Conservation (phyloP, 2,888 invertebrate species). For the Ischnus inquisitorius region DNA sequence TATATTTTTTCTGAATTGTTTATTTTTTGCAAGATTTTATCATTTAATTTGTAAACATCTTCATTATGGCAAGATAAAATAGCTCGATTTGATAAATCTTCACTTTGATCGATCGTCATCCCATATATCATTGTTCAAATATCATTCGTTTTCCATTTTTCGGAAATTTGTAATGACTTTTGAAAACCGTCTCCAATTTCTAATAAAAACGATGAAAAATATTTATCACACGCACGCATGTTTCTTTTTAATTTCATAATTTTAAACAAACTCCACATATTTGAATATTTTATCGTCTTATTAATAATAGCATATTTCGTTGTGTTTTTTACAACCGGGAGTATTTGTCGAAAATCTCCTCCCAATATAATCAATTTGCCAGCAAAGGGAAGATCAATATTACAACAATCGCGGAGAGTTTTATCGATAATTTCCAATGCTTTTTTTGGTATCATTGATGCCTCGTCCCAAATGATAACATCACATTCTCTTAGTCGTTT, state of each 20-base stretch:
- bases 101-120: neutral
- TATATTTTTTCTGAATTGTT: neutral
- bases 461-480: conserved; percentile 44
- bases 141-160: conserved; percentile 11
- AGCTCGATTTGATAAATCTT: conserved; percentile 29
- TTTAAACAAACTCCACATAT: conserved; percentile 18
- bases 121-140: conserved; percentile 21
- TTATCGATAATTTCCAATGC: conserved; percentile 44
- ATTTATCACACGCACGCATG: conserved; percentile 19
- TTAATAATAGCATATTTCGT: conserved; percentile 22
- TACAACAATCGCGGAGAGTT: conserved; percentile 41
- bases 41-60: neutral
- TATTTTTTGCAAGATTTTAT: neutral
- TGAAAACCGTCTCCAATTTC: conserved; percentile 33
- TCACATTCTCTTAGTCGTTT: conserved; percentile 22
- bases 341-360: conserved; percentile 45
- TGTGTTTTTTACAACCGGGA: conserved; percentile 33
- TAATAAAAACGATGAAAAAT: conserved; percentile 30
- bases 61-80: neutral
- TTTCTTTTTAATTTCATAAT: conserved; percentile 37
- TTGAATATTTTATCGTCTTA: conserved; percentile 15
- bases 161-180: conserved; percentile 8
- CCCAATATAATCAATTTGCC: conserved; percentile 44
- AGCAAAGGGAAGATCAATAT: conserved; percentile 28
- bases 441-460: conserved; percentile 35